Evolutionary conservation across 2,113 vertebrate genomes (phyloP).

Genomic region (Apus apus): DNA sequence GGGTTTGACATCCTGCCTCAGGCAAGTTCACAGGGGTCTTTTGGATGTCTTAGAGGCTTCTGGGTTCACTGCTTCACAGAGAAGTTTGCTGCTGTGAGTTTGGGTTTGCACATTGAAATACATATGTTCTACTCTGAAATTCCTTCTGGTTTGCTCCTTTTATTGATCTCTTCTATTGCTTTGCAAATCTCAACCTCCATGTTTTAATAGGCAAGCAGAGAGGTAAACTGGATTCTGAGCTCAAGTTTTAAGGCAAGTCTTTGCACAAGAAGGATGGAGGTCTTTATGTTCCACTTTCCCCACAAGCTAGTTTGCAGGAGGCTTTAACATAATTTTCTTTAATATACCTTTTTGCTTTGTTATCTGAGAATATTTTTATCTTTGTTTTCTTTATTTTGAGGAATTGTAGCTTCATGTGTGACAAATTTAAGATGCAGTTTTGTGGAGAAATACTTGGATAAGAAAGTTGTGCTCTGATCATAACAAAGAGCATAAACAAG

Average conservation of each 20-base stretch:
- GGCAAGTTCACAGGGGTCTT: accelerated
- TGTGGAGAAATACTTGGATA: not conserved
- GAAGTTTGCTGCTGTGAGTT: accelerated
- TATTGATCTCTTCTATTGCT: not conserved
- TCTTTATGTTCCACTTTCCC: not conserved
- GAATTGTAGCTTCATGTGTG: not conserved
- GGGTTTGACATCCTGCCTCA: not conserved
- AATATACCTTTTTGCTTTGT: not conserved
- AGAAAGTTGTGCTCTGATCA: not conserved
- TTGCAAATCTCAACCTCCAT: not conserved
- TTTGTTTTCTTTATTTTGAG: not conserved
- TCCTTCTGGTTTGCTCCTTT: not conserved
- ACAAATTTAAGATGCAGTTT: not conserved
- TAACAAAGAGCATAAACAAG: not conserved
- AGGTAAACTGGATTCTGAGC: not conserved
- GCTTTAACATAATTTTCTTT: not conserved
- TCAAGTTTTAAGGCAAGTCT: not conserved
- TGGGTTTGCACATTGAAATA: not conserved
- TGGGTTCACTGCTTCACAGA: not conserved
- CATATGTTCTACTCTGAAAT: accelerated
- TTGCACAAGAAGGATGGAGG: not conserved
- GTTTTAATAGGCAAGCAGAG: not conserved
- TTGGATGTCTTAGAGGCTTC: not conserved
- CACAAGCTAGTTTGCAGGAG: not conserved
- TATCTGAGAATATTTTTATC: not conserved